These are phyloP conservation scores for Scartelaos histophorus DNA, from an alignment of 2,113 vertebrate species.

Conservation along the genomic window DNA sequence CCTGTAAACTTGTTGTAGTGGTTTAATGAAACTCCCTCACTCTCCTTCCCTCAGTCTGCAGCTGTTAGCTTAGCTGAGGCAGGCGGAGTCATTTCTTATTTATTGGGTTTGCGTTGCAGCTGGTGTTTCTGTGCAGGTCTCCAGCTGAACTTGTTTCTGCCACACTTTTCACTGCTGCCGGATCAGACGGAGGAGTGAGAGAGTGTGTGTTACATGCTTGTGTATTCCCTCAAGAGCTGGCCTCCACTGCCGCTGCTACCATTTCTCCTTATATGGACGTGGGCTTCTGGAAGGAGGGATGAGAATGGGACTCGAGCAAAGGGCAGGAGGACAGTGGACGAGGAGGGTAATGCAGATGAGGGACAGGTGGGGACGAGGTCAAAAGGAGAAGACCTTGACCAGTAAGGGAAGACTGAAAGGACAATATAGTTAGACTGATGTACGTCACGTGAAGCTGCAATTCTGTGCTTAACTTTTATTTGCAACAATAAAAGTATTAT, in stretches of 20 bases:
- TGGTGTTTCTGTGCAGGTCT: conserved; percentile 15
- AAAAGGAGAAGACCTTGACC: not conserved
- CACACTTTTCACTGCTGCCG: conserved; percentile 26
- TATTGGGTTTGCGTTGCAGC: conserved; percentile 19
- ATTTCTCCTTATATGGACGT: conserved; percentile 74
- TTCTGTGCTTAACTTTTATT: not conserved
- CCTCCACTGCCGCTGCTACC: conserved; percentile 42
- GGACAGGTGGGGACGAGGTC: not conserved
- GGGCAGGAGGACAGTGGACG: not conserved
- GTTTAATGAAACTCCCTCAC: not conserved
- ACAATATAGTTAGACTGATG: not conserved
- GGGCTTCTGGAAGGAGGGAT: conserved; percentile 42
- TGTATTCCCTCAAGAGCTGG: conserved; percentile 57
- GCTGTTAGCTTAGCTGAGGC: not conserved
- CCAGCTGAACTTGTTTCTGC: conserved; percentile 45
- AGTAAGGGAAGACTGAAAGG: not conserved
- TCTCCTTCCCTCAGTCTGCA: not conserved
- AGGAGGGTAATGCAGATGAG: not conserved
- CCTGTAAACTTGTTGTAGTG: not conserved
- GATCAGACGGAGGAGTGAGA: conserved; percentile 9
- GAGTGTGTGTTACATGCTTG: conserved; percentile 62
- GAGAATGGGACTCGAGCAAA: conserved; percentile 9
- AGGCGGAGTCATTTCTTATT: conserved; percentile 11
- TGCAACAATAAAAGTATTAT: not conserved
- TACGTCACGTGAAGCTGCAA: not conserved